Evolutionary conservation across 2,888 invertebrate species (phyloP).

Genomic region (Rotaria sp.): DNA sequence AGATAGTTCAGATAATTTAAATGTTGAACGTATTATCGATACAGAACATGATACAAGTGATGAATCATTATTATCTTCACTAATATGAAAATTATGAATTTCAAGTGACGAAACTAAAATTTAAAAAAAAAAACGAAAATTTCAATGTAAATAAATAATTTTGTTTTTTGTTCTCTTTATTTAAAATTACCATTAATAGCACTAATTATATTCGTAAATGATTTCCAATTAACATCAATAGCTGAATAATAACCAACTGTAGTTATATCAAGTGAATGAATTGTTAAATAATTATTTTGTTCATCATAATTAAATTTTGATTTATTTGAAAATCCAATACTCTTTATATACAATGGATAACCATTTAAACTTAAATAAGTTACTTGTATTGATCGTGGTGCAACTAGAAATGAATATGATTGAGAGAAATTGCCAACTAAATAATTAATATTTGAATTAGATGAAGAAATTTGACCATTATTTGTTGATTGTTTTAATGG

Average conservation of each 20-base stretch:
- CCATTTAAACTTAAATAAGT: slow-evolving; percentile 10
- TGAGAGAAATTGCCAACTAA: slow-evolving; percentile 1
- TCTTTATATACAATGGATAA: background rate
- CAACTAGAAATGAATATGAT: slow-evolving; percentile 8
- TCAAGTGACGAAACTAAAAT: slow-evolving; percentile 25
- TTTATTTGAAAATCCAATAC: background rate
- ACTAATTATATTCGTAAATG: background rate
- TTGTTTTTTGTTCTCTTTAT: background rate
- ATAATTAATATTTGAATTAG: background rate
- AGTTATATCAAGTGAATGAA: background rate
- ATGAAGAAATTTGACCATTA: background rate
- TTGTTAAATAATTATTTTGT: background rate
- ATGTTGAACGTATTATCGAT: background rate
- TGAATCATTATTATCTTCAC: slow-evolving; percentile 8
- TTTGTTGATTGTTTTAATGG: background rate
- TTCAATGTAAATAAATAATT: too few relatives aligned
- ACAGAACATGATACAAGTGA: background rate
- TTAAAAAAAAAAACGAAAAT: background rate
- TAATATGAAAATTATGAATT: background rate
- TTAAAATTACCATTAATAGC: background rate
- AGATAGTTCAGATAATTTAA: background rate
- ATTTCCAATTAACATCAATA: background rate
- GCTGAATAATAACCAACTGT: background rate
- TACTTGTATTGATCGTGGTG: background rate
- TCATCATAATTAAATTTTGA: background rate